These are phyloP conservation scores for Nylanderia fulva DNA, from an alignment of 1,140 invertebrate genomes.

Conservation along the genomic window DNA sequence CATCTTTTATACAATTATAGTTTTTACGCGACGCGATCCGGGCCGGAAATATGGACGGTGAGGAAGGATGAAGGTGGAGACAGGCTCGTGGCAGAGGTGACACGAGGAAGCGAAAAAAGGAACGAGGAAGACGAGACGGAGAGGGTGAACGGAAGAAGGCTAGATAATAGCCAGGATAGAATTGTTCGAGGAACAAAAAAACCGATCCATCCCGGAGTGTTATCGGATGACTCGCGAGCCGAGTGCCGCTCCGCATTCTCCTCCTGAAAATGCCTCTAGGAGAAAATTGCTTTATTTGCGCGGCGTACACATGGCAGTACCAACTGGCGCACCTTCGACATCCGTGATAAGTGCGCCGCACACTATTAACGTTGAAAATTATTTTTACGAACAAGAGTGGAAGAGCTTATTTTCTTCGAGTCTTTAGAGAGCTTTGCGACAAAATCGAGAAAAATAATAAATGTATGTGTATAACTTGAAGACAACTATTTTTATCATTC, in stretches of 20 bases:
- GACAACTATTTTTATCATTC: background rate
- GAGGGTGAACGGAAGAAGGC: conserved; percentile 43
- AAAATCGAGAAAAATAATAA: background rate
- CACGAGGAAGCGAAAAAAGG: conserved; percentile 47
- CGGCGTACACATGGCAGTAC: conserved; percentile 52
- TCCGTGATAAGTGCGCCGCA: conserved; percentile 22
- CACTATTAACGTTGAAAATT: conserved; percentile 28
- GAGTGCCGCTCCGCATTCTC: conserved; percentile 48
- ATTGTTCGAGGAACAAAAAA: conserved; percentile 81
- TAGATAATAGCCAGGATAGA: conserved; percentile 82
- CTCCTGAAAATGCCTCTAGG: conserved; percentile 47
- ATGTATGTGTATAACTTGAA: background rate
- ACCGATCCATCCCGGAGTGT: conserved; percentile 80
- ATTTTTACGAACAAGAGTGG: background rate
- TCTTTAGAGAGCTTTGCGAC: background rate
- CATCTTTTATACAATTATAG: conserved; percentile 83
- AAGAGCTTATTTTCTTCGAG: background rate
- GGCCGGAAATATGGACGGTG: conserved; percentile 78
- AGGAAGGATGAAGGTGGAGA: conserved; percentile 46
- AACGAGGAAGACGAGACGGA: conserved; percentile 7
- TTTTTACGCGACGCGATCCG: conserved; percentile 79
- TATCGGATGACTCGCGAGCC: conserved; percentile 78
- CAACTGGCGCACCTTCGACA: conserved; percentile 51
- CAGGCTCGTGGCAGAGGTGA: conserved; percentile 50
- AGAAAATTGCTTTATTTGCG: conserved; percentile 60